phyloP scores from a whole-genome alignment of 2,888 invertebrate genomes.

The Hypomecis punctinalis region DNA sequence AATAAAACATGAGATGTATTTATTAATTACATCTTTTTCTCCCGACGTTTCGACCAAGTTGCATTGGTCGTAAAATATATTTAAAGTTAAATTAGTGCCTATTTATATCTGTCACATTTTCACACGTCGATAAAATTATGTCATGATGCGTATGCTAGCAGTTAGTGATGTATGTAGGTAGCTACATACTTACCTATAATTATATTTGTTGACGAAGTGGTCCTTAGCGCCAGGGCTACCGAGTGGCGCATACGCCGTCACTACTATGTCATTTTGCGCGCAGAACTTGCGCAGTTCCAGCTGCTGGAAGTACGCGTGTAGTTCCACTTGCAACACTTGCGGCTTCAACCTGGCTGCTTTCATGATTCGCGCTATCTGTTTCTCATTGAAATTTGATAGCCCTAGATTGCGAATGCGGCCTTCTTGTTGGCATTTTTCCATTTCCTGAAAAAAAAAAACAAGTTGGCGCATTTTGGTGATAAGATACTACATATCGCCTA shows the following conservation, averaged over 20 bases:
- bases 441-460: constrained; percentile 78
- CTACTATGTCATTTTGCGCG: constrained; percentile 84
- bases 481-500: too few species aligned
- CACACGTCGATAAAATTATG: too few species aligned
- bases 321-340: constrained; percentile 89
- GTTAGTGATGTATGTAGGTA: neutral
- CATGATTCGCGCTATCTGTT: constrained; percentile 87
- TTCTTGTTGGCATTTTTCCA: constrained; percentile 88
- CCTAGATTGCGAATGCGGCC: constrained; percentile 90
- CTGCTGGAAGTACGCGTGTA: constrained; percentile 92
- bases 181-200: constrained; percentile 76
- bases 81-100: too few species aligned
- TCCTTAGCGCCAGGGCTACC: constrained; percentile 89
- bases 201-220: constrained; percentile 86
- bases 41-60: too few species aligned
- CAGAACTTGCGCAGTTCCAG: constrained; percentile 86
- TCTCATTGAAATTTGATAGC: constrained; percentile 91
- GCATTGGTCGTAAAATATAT: too few species aligned
- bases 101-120: too few species aligned
- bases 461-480: too few species aligned
- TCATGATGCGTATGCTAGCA: too few species aligned
- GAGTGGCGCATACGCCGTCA: constrained; percentile 90
- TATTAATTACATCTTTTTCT: too few species aligned
- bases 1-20: too few species aligned
- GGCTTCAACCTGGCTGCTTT: constrained; percentile 87